A percentile compares a stretch with the other conserved stretches of the same genome.
These are phyloP conservation scores for Sebastes itinus DNA, from an alignment of 2,797 vertebrate genomes.

Conservation along the genomic window DNA sequence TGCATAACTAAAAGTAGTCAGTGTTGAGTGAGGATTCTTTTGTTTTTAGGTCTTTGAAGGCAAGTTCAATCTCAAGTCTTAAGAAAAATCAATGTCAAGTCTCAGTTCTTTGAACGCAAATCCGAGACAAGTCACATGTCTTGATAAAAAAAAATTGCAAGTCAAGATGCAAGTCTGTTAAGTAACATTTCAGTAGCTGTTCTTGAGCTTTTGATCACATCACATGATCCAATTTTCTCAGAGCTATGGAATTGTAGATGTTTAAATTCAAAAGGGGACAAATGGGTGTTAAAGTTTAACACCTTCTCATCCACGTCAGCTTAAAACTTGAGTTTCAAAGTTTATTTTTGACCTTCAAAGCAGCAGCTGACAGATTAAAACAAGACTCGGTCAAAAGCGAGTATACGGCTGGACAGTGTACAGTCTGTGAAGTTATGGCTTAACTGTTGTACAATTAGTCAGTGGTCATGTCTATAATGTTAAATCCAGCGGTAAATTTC, in stretches of 20 bases:
- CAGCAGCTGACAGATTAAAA: not conserved
- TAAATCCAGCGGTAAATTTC: too few relatives aligned
- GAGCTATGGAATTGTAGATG: not conserved
- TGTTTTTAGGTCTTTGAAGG: not conserved
- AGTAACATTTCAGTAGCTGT: not conserved
- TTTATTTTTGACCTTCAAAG: not conserved
- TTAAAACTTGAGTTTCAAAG: not conserved
- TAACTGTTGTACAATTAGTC: too few relatives aligned
- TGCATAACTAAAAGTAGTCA: not conserved
- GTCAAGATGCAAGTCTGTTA: not conserved
- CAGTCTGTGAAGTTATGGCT: too few relatives aligned
- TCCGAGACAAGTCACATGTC: not conserved
- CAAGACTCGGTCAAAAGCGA: too few relatives aligned
- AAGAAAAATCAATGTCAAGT: not conserved
- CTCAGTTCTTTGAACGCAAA: not conserved
- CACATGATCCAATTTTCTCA: not conserved
- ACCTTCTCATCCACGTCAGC: not conserved
- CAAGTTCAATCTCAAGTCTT: not conserved
- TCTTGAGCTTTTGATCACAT: not conserved
- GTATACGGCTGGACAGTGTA: too few relatives aligned
- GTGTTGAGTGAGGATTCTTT: not conserved
- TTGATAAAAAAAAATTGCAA: not conserved
- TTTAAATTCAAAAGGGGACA: too few relatives aligned
- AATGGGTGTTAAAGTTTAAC: not conserved
- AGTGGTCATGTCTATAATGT: too few relatives aligned